These are phyloP conservation scores for Rhombomys opimus DNA, from an alignment of 2,113 vertebrate species.

Conservation along the genomic window DNA sequence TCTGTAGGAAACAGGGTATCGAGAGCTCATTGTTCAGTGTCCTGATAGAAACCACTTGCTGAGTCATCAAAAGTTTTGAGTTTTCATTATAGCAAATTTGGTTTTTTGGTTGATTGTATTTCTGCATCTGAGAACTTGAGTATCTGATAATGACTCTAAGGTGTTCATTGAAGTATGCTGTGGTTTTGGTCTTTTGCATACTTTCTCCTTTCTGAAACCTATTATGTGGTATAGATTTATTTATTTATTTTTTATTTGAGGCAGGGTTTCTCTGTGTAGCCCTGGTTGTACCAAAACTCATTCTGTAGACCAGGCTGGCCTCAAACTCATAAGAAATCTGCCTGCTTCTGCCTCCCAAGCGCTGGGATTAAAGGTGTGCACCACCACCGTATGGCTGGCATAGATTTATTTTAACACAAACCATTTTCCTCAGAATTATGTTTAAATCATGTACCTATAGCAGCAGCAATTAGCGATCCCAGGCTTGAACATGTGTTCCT, in stretches of 20 bases:
- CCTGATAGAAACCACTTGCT: background rate
- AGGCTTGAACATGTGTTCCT: conserved; percentile 21
- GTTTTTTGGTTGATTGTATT: conserved; percentile 34
- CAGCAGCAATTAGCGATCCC: background rate
- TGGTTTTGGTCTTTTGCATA: background rate
- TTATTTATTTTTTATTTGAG: background rate
- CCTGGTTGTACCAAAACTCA: too few relatives aligned
- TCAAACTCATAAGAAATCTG: too few relatives aligned
- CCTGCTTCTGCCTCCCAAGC: too few relatives aligned
- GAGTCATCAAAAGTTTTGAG: background rate
- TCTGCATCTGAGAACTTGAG: background rate
- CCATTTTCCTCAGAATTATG: background rate
- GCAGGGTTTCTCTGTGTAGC: too few relatives aligned
- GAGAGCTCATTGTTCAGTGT: background rate
- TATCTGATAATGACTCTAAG: conserved; percentile 6
- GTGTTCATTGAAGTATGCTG: background rate
- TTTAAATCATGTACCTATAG: background rate
- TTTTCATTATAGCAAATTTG: conserved; percentile 44
- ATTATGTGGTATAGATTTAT: background rate
- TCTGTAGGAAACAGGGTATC: background rate
- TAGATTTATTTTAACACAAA: conserved; percentile 7
- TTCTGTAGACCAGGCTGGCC: too few relatives aligned
- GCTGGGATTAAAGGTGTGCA: too few relatives aligned
- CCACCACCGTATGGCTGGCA: background rate
- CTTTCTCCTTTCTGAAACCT: background rate